Evolutionary conservation across 2,113 vertebrate genomes (phyloP), one percentile per base, ranked within the genome.

Genomic region (Scomber japonicus): DNA sequence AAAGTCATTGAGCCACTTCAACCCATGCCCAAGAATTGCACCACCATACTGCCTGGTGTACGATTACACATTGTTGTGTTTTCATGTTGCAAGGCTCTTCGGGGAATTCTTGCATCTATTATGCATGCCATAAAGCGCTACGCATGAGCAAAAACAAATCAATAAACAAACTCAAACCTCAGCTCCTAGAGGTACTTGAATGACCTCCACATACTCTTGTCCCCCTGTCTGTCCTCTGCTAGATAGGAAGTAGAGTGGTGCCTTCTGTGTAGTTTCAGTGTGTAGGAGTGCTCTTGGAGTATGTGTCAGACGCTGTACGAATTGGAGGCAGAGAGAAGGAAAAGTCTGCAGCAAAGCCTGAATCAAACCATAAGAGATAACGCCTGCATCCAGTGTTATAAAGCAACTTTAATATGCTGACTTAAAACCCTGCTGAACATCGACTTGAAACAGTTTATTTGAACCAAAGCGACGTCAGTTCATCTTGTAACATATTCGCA

Each of bases 201-300:
- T 81, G 77, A 88, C 64, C 71, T 53, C n/a, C 45, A 40, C 68
- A 70, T n/a, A 53, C 56, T 61, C 30, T 27, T 27, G 61, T 68
- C 11, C 45, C 49, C 50, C 24, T 54, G 3, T 86, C 81, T 44
- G 17, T 78, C 53, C 49, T 84, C 76, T 74, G 67, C 51, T 15
- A 54, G 67, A 73, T 65, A 44, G 71, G 81, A 80, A 83, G 78
- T 50, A 53, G 81, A 71, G 65, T 10, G 44, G 24, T 44, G 77
- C 68, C 72, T 81, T 71, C 69, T 83, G 57, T 84, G 75, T 76
- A 73, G 78, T 84, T 83, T 35, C 19, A 27, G 82, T 88, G 86
- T 89, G 88, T 90, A 89, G 87, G 82, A 79, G 80, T 78, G 24
- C 75, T 82, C 79, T 31, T 15, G 13, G 61, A 81, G 81, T 54